phyloP scores from a whole-genome alignment of 2,113 vertebrate genomes.

The Proterorhinus semilunaris region DNA sequence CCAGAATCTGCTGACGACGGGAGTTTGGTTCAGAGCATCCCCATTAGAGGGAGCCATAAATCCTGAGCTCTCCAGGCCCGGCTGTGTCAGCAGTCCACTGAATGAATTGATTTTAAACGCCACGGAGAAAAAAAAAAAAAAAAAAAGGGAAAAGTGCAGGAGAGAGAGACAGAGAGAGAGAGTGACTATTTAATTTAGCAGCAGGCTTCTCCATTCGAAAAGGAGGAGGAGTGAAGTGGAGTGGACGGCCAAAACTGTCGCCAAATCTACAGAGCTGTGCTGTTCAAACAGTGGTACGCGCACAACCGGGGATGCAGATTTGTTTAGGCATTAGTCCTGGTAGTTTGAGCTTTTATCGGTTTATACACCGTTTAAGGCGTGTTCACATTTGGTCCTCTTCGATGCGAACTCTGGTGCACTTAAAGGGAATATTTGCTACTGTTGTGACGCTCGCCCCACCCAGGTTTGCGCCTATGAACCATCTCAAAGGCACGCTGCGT shows the following conservation, averaged over 20 bases:
- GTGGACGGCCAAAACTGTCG: constrained; percentile 57
- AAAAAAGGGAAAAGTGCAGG: constrained; percentile 36
- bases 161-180: constrained; percentile 21
- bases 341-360: too few species aligned
- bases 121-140: constrained; percentile 47
- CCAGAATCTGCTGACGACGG: constrained; percentile 82
- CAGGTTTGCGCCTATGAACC: too few species aligned
- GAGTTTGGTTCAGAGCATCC: constrained; percentile 77
- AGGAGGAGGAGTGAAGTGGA: constrained; percentile 54
- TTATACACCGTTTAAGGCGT: too few species aligned
- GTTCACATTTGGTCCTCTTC: too few species aligned
- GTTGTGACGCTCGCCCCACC: too few species aligned
- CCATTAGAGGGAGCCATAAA: constrained; percentile 85
- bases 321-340: not conserved
- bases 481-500: too few species aligned
- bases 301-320: not conserved
- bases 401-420: too few species aligned
- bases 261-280: constrained; percentile 38
- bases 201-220: constrained; percentile 54
- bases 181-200: constrained; percentile 72
- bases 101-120: constrained; percentile 79
- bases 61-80: constrained; percentile 73
- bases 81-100: constrained; percentile 77
- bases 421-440: too few species aligned
- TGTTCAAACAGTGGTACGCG: not conserved